Evolutionary conservation across 1,140 invertebrate species (phyloP).

Genomic region (Apis dorsata): DNA sequence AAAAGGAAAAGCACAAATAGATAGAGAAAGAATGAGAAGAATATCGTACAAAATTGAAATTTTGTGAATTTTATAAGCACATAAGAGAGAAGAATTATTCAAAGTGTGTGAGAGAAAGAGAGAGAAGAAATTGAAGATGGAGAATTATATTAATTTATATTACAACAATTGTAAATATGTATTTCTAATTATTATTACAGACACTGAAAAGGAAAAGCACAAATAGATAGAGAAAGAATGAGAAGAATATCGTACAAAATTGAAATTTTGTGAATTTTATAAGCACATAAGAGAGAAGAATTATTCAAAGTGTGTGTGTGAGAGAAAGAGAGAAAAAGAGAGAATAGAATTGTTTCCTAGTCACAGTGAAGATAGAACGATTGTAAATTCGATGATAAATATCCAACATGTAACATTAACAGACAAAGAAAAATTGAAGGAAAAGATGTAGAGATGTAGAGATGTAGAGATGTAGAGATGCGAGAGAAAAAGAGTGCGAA

Average conservation of each 20-base stretch:
- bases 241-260: not conserved
- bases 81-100: no score
- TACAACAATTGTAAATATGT: no score
- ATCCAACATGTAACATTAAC: not conserved
- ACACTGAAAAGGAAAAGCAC: not conserved
- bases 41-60: no score
- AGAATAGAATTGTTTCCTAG: not conserved
- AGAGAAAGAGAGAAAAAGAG: not conserved
- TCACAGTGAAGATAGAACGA: no score
- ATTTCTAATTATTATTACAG: constrained; percentile 4
- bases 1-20: not conserved
- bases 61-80: no score
- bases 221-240: not conserved
- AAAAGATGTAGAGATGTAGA: not conserved
- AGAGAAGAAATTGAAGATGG: not conserved
- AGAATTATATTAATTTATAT: not conserved
- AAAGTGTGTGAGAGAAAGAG: no score
- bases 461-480: not conserved
- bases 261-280: no score
- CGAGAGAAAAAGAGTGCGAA: not conserved
- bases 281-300: no score
- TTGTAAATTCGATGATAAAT: not conserved
- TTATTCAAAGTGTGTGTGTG: no score
- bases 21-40: not conserved
- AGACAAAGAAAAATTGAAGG: not conserved